These are phyloP conservation scores for Dinocampus coccinellae DNA, from an alignment of 2,888 invertebrate genomes.

Conservation along the genomic window DNA sequence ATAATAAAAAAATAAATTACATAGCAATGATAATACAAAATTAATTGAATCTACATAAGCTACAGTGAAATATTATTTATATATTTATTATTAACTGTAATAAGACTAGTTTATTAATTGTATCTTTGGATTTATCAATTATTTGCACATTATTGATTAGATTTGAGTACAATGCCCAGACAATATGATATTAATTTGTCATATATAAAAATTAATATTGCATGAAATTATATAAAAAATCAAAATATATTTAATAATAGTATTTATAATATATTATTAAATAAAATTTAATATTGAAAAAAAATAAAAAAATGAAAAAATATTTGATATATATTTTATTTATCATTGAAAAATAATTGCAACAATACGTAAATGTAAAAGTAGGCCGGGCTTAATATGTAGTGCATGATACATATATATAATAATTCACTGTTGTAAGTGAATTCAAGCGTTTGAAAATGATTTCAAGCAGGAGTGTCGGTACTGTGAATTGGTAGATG, in stretches of 20 bases:
- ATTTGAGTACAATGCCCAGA: neutral
- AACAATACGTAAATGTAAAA: neutral
- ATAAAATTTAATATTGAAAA: neutral
- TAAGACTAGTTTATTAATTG: neutral
- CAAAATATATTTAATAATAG: neutral
- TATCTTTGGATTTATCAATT: neutral
- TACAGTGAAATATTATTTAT: too few species aligned
- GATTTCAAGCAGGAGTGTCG: conserved; percentile 15
- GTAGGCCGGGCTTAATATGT: neutral
- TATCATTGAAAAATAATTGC: neutral
- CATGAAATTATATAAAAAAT: neutral
- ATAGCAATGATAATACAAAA: too few species aligned
- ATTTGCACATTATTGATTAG: neutral
- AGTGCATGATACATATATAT: neutral
- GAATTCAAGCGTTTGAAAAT: conserved; percentile 19
- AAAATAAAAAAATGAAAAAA: neutral
- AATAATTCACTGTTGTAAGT: conserved; percentile 4
- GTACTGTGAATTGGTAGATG: conserved; percentile 17
- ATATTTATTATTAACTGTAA: too few species aligned
- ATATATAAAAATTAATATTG: neutral
- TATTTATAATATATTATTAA: too few species aligned
- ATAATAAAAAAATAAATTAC: too few species aligned
- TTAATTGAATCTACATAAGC: too few species aligned
- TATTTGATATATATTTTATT: neutral
- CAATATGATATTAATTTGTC: neutral